phyloP scores from a whole-genome alignment of 1,140 invertebrate species.

The Lerema accius region DNA sequence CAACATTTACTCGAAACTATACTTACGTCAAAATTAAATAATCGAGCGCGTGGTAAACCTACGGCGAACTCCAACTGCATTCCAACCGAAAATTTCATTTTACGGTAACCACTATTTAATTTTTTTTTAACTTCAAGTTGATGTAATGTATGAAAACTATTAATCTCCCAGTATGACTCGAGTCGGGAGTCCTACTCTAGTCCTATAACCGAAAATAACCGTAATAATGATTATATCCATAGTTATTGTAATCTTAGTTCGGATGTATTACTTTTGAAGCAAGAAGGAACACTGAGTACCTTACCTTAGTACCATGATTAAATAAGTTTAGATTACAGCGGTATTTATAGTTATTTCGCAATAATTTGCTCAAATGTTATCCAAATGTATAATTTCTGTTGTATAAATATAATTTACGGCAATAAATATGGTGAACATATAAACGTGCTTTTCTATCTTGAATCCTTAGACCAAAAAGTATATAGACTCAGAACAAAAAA shows the following conservation, averaged over 20 bases:
- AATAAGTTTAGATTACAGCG: not conserved
- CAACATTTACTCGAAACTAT: too few relatives aligned
- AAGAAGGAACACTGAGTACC: not conserved
- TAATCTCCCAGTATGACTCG: too few relatives aligned
- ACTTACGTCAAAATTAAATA: too few relatives aligned
- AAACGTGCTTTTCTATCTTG: too few relatives aligned
- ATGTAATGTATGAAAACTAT: too few relatives aligned
- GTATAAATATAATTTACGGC: constrained; percentile 19
- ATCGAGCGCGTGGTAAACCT: too few relatives aligned
- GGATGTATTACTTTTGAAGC: not conserved
- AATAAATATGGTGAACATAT: not conserved
- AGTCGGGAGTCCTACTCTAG: too few relatives aligned
- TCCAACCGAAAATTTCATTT: too few relatives aligned
- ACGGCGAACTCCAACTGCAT: too few relatives aligned
- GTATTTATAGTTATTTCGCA: constrained; percentile 13
- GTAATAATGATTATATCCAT: not conserved
- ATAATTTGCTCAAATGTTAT: constrained; percentile 17
- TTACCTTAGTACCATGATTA: not conserved
- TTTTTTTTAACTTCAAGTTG: too few relatives aligned
- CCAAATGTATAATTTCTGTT: constrained; percentile 18
- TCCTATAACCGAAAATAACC: not conserved
- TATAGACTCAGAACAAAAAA: too few relatives aligned
- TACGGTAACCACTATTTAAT: too few relatives aligned
- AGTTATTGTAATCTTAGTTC: not conserved
- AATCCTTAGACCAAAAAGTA: not conserved